phyloP scores from a whole-genome alignment of 2,113 vertebrate genomes.

The Odobenus rosmarus region DNA sequence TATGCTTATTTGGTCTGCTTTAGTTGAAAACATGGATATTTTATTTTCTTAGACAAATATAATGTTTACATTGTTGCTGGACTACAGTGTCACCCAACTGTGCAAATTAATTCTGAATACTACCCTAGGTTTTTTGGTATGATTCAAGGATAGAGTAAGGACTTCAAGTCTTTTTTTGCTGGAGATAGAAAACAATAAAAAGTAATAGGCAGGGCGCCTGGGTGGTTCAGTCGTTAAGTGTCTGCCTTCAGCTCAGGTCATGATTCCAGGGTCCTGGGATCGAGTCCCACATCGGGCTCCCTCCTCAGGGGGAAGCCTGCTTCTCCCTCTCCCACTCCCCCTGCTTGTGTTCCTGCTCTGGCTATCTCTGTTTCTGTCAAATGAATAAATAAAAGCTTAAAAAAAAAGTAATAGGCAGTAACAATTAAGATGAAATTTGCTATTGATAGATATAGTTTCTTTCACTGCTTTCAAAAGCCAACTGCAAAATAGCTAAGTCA shows the following conservation, averaged over 20 bases:
- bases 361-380: too few species aligned
- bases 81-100: neutral
- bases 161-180: neutral
- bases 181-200: neutral
- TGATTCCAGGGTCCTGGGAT: too few species aligned
- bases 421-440: neutral
- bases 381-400: too few species aligned
- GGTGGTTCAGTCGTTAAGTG: too few species aligned
- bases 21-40: neutral
- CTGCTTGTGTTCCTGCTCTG: too few species aligned
- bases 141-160: neutral
- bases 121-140: neutral
- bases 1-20: neutral
- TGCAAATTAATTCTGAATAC: neutral
- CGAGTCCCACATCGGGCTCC: too few species aligned
- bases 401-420: too few species aligned
- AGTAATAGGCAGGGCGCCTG: too few species aligned
- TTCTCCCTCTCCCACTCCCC: too few species aligned
- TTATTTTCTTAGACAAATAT: constrained; percentile 5
- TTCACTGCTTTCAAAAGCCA: neutral
- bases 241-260: too few species aligned
- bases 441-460: neutral
- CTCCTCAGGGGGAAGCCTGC: too few species aligned
- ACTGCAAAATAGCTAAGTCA: neutral
- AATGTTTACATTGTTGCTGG: neutral